phyloP scores from a whole-genome alignment of 2,113 vertebrate genomes.

The Heliornis fulica region DNA sequence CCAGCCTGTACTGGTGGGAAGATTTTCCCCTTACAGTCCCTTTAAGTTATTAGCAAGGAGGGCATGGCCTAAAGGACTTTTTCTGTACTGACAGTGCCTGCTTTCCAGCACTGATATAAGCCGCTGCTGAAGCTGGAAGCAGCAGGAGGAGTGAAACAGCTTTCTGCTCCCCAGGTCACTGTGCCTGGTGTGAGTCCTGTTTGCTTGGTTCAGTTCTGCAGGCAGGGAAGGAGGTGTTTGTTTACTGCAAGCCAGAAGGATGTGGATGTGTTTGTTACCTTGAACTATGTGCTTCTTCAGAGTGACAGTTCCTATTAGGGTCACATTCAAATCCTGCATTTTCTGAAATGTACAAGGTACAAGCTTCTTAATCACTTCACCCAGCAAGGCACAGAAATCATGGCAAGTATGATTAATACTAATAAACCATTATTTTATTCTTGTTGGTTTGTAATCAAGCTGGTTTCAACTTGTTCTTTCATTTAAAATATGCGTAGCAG shows the following conservation, averaged over 20 bases:
- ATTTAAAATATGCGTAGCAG: neutral
- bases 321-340: neutral
- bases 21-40: too few species aligned
- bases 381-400: neutral
- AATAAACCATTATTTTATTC: neutral
- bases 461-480: neutral
- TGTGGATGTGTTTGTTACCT: neutral
- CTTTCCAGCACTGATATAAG: neutral
- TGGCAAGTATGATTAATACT: neutral
- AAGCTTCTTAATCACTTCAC: neutral
- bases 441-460: neutral
- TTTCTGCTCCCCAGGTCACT: neutral
- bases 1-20: too few species aligned
- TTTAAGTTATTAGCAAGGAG: neutral
- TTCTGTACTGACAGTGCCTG: neutral
- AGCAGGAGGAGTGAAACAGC: neutral
- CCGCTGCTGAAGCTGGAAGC: neutral
- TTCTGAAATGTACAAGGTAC: neutral
- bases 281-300: neutral
- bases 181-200: fast-evolving
- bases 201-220: neutral
- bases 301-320: neutral
- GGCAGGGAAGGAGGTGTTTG: neutral
- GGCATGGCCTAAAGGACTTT: neutral
- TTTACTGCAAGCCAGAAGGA: neutral